These are phyloP conservation scores for Ameiurus melas DNA, from an alignment of 2,113 vertebrate genomes.

Conservation along the genomic window DNA sequence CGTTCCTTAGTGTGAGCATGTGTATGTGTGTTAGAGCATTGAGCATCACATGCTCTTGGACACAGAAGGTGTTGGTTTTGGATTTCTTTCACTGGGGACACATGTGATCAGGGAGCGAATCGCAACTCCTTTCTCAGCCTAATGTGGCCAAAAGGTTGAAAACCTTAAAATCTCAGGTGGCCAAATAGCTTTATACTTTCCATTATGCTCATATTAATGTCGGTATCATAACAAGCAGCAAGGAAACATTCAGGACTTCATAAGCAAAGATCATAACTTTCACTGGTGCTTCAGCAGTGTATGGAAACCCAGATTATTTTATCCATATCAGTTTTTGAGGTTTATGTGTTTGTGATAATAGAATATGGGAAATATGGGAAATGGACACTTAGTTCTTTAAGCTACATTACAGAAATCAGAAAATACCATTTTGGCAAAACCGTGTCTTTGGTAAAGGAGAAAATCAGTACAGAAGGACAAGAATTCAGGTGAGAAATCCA, in stretches of 20 bases:
- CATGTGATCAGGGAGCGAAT: constrained; percentile 64
- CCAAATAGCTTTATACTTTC: not conserved
- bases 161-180: not conserved
- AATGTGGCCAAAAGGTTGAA: constrained; percentile 60
- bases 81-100: constrained; percentile 72
- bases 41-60: constrained; percentile 73
- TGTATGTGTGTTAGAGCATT: constrained; percentile 27
- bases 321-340: not conserved
- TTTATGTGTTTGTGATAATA: not conserved
- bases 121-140: constrained; percentile 56
- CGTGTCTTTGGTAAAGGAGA: too few species aligned
- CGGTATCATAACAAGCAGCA: not conserved
- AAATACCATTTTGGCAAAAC: too few species aligned
- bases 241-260: not conserved
- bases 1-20: not conserved
- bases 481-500: too few species aligned
- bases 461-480: too few species aligned
- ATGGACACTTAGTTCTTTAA: too few species aligned
- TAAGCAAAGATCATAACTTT: not conserved
- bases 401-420: too few species aligned
- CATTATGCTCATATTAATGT: not conserved
- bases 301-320: not conserved
- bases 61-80: constrained; percentile 73
- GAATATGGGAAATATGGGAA: not conserved
- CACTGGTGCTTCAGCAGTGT: not conserved